Evolutionary conservation across 2,888 invertebrate genomes (phyloP), one percentile per base, ranked within the genome.

Genomic region (Gortyna flavago): DNA sequence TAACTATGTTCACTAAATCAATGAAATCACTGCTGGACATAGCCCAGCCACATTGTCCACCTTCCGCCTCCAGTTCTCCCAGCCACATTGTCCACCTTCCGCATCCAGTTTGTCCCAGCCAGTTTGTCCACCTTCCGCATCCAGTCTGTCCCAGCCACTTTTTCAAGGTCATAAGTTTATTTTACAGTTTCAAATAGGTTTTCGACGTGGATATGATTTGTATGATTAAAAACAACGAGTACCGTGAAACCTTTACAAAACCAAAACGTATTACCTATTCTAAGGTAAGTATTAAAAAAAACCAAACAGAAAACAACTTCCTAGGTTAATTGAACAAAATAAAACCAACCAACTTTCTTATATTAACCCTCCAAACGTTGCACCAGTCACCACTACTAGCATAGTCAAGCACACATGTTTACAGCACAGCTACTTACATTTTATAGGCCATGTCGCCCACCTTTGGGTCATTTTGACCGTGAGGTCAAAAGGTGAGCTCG

Each of bases 401-500:
- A 35, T 41, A 66, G 44, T 77, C 32, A 69, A 72, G 66, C 66
- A 70, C 83, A 82, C 75, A 71, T 72, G 65, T 77, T 72, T 75
- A 75, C 64, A 79, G 48, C 38, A 41, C 35, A 59, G 32, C 64
- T 65, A 67, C 67, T 71, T 61, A 81, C 51, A 51, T 71, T 81
- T 81, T 68, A 76, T 64, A 62, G 51, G 18, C 44, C 48, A 57
- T 69, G 77, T 85, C 71, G 35, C 51, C 51, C 81, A 64, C 81
- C 67, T 61, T 32, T 18, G 44, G 67, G 76, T 61, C 68, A 73
- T 61, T 70, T 41, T 13, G 7, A n/a, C 51, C 29, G 41, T 57
- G n/a, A 72, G 83, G 83, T 82, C 86, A 61, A 82, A 80, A 82
- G 82, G 82, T 82, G 82, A 85, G 57, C 66, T 48, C 81, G 70